Conservation (phyloP, 2,797 vertebrate genomes). For the Peromyscus melanophrys region DNA sequence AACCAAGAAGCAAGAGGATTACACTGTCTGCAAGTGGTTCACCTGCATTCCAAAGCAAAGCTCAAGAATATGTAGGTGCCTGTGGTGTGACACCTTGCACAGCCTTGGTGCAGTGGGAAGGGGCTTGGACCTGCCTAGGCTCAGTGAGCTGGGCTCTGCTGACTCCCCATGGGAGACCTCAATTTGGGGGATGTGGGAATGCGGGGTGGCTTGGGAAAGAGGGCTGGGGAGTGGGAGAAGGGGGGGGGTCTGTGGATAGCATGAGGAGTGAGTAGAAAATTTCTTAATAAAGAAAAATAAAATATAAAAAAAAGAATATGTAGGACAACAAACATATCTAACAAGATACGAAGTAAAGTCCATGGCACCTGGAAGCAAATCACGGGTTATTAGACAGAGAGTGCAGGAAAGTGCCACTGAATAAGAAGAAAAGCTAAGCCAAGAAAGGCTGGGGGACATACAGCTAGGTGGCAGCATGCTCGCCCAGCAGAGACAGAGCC, state of each 20-base stretch:
- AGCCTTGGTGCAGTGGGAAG: too few relatives aligned
- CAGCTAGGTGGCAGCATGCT: not conserved
- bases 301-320: not conserved
- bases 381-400: not conserved
- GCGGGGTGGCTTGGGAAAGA: too few relatives aligned
- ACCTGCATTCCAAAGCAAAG: not conserved
- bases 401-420: conserved; percentile 16
- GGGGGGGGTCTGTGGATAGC: too few relatives aligned
- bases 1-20: not conserved
- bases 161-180: too few relatives aligned
- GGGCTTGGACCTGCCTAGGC: too few relatives aligned
- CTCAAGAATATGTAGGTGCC: not conserved
- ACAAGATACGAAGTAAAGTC: not conserved
- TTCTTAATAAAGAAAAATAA: too few relatives aligned
- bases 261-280: too few relatives aligned
- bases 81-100: too few relatives aligned
- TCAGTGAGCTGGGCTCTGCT: too few relatives aligned
- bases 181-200: too few relatives aligned
- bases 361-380: not conserved
- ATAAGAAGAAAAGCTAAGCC: not conserved
- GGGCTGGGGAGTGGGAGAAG: too few relatives aligned
- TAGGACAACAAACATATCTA: not conserved
- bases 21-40: not conserved
- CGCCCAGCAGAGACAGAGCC: not conserved
- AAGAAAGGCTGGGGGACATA: not conserved